A percentile compares a stretch with the other conserved stretches of the same genome.
Evolutionary conservation across 2,797 vertebrate species (phyloP).

Genomic region (Bradypodion ventrale): DNA sequence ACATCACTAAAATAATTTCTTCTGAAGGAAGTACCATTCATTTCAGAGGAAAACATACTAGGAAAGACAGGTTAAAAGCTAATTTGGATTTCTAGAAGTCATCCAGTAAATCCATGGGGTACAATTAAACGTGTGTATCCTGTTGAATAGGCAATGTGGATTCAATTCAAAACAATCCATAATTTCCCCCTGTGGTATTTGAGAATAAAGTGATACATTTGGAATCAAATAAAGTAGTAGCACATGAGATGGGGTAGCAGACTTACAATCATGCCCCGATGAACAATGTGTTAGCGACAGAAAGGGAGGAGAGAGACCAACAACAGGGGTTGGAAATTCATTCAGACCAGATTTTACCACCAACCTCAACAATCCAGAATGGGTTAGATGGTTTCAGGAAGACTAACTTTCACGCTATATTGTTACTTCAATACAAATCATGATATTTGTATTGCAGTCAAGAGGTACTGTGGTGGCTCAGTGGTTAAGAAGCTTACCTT

Average conservation of each 20-base stretch:
- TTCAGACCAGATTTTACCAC: too few species aligned
- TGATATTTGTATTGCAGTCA: too few species aligned
- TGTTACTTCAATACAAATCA: neutral
- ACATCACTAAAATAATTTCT: neutral
- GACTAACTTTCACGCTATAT: too few species aligned
- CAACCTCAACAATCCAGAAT: too few species aligned
- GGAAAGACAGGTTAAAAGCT: neutral
- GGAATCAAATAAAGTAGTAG: neutral
- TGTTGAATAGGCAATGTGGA: neutral
- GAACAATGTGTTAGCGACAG: too few species aligned
- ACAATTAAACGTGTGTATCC: neutral
- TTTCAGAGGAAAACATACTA: neutral
- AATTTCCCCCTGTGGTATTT: neutral
- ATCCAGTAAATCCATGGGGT: neutral
- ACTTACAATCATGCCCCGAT: too few species aligned
- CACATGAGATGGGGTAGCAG: too few species aligned
- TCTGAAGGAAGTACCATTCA: neutral
- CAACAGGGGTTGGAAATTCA: too few species aligned
- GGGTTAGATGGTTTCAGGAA: too few species aligned
- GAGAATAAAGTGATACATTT: neutral
- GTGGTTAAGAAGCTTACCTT: too few species aligned
- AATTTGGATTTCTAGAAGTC: neutral
- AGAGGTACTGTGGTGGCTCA: too few species aligned
- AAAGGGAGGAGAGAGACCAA: too few species aligned
- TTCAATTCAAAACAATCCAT: neutral